Percentiles rank a stretch among this genome's conserved stretches.
Conservation (phyloP, 2,888 invertebrate genomes). For the Drosophila diplacantha region DNA sequence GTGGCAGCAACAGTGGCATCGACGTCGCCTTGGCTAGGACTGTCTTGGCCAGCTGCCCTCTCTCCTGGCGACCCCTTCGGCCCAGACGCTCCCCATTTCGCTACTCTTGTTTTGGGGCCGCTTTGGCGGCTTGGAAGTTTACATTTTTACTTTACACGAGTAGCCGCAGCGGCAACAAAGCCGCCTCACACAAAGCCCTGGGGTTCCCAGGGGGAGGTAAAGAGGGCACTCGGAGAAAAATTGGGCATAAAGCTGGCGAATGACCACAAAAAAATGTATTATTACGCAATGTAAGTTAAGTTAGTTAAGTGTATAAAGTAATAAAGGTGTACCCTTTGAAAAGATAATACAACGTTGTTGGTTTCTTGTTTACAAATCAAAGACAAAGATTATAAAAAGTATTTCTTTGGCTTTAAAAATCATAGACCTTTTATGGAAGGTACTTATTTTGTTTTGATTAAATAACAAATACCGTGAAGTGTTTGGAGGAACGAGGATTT, state of each 20-base stretch:
- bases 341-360: too few relatives aligned
- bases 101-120: conserved; percentile 52
- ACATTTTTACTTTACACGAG: conserved; percentile 60
- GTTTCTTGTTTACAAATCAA: too few relatives aligned
- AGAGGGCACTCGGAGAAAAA: conserved; percentile 1
- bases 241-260: background rate
- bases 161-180: conserved; percentile 42
- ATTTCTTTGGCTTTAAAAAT: too few relatives aligned
- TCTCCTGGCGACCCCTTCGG: background rate
- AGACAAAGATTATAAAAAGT: too few relatives aligned
- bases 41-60: conserved; percentile 34
- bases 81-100: conserved; percentile 11
- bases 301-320: background rate
- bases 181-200: conserved; percentile 53
- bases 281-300: background rate
- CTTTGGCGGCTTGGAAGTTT: conserved; percentile 67
- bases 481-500: too few relatives aligned
- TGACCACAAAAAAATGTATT: background rate
- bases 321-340: background rate
- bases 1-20: conserved; percentile 12
- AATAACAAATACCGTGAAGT: too few relatives aligned
- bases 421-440: too few relatives aligned
- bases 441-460: too few relatives aligned
- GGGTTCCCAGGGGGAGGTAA: conserved; percentile 13
- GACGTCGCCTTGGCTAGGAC: conserved; percentile 49